A percentile compares a stretch with the other conserved stretches of the same genome.
Conservation (phyloP, 2,113 vertebrate species). For the Emberiza fucata region DNA sequence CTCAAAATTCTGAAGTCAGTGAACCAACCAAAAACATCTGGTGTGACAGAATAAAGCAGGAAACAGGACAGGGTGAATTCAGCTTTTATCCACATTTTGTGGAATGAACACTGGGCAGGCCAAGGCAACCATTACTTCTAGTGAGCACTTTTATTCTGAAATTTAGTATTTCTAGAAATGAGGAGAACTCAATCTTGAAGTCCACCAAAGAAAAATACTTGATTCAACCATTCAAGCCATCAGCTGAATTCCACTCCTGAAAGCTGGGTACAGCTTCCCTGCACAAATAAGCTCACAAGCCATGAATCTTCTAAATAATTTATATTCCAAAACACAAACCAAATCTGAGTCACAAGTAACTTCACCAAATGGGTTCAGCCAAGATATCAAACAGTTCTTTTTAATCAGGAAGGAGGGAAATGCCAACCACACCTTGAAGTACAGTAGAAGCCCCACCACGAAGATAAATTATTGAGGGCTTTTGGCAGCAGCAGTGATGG, state of each 20-base stretch:
- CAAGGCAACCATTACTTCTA: neutral
- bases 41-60: neutral
- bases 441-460: neutral
- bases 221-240: neutral
- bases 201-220: neutral
- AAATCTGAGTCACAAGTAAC: neutral
- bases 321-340: neutral
- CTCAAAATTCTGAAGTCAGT: neutral
- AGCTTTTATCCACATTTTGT: neutral
- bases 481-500: neutral
- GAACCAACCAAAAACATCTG: neutral
- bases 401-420: slow-evolving; percentile 26
- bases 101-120: neutral
- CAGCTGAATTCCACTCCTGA: neutral
- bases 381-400: neutral
- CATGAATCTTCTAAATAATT: neutral
- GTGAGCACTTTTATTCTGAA: neutral
- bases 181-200: neutral
- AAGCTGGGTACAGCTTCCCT: neutral
- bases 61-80: neutral
- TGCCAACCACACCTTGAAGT: neutral
- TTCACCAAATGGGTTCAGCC: neutral
- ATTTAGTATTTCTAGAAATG: neutral
- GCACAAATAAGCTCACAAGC: neutral
- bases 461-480: neutral